Percentiles rank a stretch among this genome's conserved stretches.
phyloP scores from a whole-genome alignment of 1,140 invertebrate species.

The Thaumatotibia leucotreta region DNA sequence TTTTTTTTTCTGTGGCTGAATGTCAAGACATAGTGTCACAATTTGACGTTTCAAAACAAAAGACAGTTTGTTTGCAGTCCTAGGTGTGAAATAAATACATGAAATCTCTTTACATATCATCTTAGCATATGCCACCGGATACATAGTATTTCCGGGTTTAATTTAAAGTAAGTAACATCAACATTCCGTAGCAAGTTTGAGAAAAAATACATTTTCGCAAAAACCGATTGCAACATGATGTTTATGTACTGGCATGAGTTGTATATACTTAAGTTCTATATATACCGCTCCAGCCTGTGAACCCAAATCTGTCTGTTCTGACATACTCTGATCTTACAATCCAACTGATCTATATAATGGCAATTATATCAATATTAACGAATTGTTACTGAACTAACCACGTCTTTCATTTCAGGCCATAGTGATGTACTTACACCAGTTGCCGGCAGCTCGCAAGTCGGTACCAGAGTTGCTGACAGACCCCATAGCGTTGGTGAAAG shows the following conservation, averaged over 20 bases:
- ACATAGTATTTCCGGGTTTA: too few relatives aligned
- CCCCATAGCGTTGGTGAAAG: conserved; percentile 91
- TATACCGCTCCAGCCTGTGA: too few relatives aligned
- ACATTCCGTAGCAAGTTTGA: too few relatives aligned
- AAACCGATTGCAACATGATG: neutral
- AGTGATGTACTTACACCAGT: conserved; percentile 92
- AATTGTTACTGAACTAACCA: neutral
- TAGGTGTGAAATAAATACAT: too few relatives aligned
- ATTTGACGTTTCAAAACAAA: too few relatives aligned
- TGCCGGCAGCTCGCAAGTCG: conserved; percentile 93
- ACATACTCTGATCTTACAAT: neutral
- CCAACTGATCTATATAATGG: neutral
- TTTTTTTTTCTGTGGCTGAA: too few relatives aligned
- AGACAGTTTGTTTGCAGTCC: too few relatives aligned
- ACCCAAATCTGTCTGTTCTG: neutral
- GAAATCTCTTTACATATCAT: too few relatives aligned
- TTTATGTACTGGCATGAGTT: neutral
- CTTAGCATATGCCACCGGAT: too few relatives aligned
- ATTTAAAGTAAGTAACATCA: too few relatives aligned
- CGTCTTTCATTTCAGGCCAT: conserved; percentile 80
- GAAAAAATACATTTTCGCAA: too few relatives aligned
- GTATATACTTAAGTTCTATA: neutral
- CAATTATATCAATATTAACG: neutral
- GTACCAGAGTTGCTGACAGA: conserved; percentile 94
- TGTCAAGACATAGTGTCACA: too few relatives aligned